Percentiles rank a stretch among this genome's conserved stretches.
These are phyloP conservation scores for Scomber scombrus DNA, from an alignment of 2,113 vertebrate species.

Conservation along the genomic window DNA sequence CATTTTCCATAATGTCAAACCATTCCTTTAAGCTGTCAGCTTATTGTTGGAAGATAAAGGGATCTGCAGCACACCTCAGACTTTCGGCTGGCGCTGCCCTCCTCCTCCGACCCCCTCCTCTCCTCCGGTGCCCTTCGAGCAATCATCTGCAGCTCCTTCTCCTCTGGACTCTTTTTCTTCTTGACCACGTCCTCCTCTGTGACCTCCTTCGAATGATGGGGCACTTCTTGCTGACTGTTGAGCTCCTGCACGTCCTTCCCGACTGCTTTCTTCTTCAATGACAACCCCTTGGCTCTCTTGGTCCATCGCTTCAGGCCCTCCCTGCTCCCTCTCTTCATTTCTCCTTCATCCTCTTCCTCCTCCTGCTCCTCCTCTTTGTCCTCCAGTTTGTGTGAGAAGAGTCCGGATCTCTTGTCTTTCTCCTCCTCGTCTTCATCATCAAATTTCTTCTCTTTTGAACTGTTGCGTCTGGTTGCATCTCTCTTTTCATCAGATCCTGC, in stretches of 20 bases:
- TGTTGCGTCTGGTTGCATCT: slow-evolving; percentile 2
- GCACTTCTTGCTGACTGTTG: slow-evolving; percentile 47
- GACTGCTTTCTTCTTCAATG: slow-evolving; percentile 62
- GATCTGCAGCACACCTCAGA: slow-evolving; percentile 86
- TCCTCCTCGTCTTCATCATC: slow-evolving; percentile 63
- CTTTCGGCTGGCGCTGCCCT: slow-evolving; percentile 92
- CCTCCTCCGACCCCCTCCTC: slow-evolving; percentile 90
- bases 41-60: not conserved
- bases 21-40: not conserved
- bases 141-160: slow-evolving; percentile 85
- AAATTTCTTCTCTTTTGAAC: slow-evolving; percentile 24
- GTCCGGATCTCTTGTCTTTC: slow-evolving; percentile 39
- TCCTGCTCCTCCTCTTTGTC: slow-evolving; percentile 16
- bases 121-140: slow-evolving; percentile 83
- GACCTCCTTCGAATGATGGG: slow-evolving; percentile 87
- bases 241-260: slow-evolving; percentile 63
- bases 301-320: slow-evolving; percentile 84
- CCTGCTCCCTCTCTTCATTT: slow-evolving; percentile 51
- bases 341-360: slow-evolving; percentile 46
- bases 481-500: slow-evolving; percentile 41
- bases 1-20: not conserved
- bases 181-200: slow-evolving; percentile 79
- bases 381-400: slow-evolving; percentile 13
- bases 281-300: slow-evolving; percentile 81
- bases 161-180: slow-evolving; percentile 77